These are phyloP conservation scores for Cettia cetti DNA, from an alignment of 2,113 vertebrate genomes.

Conservation along the genomic window DNA sequence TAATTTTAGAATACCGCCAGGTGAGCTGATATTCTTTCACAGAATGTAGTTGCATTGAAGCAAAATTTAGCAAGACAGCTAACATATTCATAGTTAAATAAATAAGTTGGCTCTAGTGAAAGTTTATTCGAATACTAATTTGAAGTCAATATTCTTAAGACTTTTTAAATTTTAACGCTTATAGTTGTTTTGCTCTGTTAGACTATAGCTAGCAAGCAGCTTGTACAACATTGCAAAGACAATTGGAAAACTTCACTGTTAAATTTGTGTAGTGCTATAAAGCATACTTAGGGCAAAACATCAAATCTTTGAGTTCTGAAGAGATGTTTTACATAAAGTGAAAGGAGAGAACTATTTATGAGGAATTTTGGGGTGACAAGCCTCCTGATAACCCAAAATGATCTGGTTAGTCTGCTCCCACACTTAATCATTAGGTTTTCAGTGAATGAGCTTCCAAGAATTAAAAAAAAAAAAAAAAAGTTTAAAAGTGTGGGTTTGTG, in stretches of 20 bases:
- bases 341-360: not conserved
- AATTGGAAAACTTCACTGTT: not conserved
- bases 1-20: slow-evolving; percentile 89
- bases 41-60: not conserved
- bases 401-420: not conserved
- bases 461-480: not conserved
- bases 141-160: not conserved
- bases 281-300: not conserved
- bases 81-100: not conserved
- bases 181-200: not conserved
- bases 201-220: not conserved
- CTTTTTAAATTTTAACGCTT: not conserved
- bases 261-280: not conserved
- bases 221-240: not conserved
- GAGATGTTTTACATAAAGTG: not conserved
- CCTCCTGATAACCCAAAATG: not conserved
- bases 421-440: not conserved
- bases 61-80: not conserved
- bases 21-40: slow-evolving; percentile 55
- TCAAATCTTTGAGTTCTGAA: not conserved
- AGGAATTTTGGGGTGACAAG: not conserved
- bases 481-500: not conserved
- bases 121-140: not conserved
- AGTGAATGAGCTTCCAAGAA: not conserved
- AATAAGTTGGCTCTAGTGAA: not conserved